Percentiles rank a stretch among this genome's conserved stretches.
phyloP scores from a whole-genome alignment of 2,888 invertebrate genomes.

The Philopedon plagiatum region DNA sequence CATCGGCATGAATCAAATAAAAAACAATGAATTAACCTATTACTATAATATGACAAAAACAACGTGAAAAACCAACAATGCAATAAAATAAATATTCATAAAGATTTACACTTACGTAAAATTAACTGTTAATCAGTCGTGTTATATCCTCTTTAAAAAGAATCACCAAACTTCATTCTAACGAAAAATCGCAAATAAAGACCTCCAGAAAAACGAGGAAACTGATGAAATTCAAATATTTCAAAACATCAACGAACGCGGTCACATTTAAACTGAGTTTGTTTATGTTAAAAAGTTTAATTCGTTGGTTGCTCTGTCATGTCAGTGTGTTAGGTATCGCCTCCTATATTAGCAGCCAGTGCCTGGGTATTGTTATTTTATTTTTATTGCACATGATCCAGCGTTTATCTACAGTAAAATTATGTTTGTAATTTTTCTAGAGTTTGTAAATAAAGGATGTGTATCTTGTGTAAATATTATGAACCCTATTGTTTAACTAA shows the following conservation, averaged over 20 bases:
- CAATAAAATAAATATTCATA: too few species aligned
- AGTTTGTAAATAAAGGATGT: too few species aligned
- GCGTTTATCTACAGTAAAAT: too few species aligned
- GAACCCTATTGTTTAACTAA: too few species aligned
- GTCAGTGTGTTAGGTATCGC: conserved; percentile 47
- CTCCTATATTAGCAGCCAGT: conserved; percentile 33
- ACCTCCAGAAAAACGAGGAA: conserved; percentile 14
- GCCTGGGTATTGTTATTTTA: conserved; percentile 34
- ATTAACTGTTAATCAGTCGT: not conserved
- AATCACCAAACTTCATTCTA: not conserved
- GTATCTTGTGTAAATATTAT: too few species aligned
- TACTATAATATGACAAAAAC: too few species aligned
- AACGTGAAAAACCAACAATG: too few species aligned
- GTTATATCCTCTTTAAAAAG: not conserved
- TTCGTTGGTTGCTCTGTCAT: conserved; percentile 42
- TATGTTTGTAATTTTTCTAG: too few species aligned
- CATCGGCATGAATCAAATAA: too few species aligned
- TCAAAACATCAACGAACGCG: conserved; percentile 44
- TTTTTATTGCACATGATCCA: too few species aligned
- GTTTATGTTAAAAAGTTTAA: conserved; percentile 50
- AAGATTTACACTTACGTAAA: not conserved
- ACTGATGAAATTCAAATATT: conserved; percentile 20
- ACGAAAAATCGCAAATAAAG: not conserved
- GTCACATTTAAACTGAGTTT: conserved; percentile 51
- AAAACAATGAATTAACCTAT: too few species aligned